Evolutionary conservation across 2,888 invertebrate genomes (phyloP).

Genomic region (Phyllotreta striolata): DNA sequence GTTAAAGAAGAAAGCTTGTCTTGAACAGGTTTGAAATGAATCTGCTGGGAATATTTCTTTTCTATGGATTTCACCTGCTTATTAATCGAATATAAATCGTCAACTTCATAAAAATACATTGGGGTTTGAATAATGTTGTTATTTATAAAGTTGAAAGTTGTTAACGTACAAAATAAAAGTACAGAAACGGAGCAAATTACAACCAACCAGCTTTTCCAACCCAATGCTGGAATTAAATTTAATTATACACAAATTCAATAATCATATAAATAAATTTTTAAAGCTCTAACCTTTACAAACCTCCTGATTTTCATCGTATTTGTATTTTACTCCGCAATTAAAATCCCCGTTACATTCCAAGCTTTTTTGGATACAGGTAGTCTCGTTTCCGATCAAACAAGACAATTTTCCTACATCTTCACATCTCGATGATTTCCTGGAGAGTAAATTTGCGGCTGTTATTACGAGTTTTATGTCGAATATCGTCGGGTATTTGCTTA

Average conservation of each 20-base stretch:
- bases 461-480: slow-evolving; percentile 1
- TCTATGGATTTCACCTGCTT: too few species aligned
- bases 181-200: neutral
- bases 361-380: slow-evolving; percentile 9
- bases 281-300: slow-evolving; percentile 14
- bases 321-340: slow-evolving; percentile 11
- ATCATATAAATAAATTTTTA: too few species aligned
- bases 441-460: slow-evolving; percentile 12
- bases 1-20: slow-evolving; percentile 1
- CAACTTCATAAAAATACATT: slow-evolving; percentile 7
- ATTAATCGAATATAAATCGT: neutral
- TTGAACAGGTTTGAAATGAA: too few species aligned
- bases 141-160: neutral
- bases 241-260: neutral
- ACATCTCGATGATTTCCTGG: slow-evolving; percentile 1
- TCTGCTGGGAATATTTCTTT: too few species aligned
- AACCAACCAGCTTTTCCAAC: slow-evolving; percentile 8
- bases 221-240: slow-evolving; percentile 3
- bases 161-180: neutral
- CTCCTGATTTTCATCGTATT: slow-evolving; percentile 14
- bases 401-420: slow-evolving; percentile 14
- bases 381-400: neutral
- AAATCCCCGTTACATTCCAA: slow-evolving; percentile 14
- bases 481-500: neutral
- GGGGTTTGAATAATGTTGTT: neutral